phyloP scores from a whole-genome alignment of 2,797 vertebrate species.

The Sebastes wilsoni region DNA sequence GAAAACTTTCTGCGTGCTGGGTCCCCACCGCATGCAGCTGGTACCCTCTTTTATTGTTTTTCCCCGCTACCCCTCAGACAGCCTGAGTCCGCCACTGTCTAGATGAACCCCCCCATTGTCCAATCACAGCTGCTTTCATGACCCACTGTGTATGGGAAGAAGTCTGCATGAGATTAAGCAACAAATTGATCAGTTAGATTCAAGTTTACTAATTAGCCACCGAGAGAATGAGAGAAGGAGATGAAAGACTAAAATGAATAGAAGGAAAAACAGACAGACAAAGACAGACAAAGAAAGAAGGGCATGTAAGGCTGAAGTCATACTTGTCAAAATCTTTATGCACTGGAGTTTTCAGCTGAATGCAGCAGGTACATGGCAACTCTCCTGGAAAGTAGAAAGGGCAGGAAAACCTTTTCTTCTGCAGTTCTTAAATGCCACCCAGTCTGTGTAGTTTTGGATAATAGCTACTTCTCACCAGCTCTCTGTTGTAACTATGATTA shows the following conservation, averaged over 20 bases:
- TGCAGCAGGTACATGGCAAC: conserved; percentile 10
- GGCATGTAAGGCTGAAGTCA: neutral
- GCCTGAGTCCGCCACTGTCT: no score
- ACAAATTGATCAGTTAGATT: conserved; percentile 27
- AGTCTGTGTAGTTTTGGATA: conserved; percentile 17
- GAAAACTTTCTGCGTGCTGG: no score
- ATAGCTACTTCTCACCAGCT: conserved; percentile 14
- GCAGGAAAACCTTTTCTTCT: conserved; percentile 18
- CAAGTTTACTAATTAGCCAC: conserved; percentile 33
- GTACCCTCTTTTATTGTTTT: neutral
- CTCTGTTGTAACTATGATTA: conserved; percentile 27
- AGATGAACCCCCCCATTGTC: neutral
- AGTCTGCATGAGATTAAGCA: conserved; percentile 1
- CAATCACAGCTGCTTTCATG: conserved; percentile 3
- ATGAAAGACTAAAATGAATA: conserved; percentile 7
- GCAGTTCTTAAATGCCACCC: conserved; percentile 49
- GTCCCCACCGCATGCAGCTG: no score
- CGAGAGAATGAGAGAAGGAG: neutral
- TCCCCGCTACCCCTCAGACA: no score
- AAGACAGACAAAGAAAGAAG: neutral
- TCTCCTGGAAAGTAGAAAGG: conserved; percentile 31
- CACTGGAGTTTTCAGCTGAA: neutral
- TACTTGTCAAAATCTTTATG: conserved; percentile 15
- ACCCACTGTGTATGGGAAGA: conserved; percentile 4
- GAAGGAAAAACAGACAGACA: neutral